A percentile compares a stretch with the other conserved stretches of the same genome.
Evolutionary conservation across 2,888 invertebrate genomes (phyloP).

Genomic region (Synergus gifuensis): DNA sequence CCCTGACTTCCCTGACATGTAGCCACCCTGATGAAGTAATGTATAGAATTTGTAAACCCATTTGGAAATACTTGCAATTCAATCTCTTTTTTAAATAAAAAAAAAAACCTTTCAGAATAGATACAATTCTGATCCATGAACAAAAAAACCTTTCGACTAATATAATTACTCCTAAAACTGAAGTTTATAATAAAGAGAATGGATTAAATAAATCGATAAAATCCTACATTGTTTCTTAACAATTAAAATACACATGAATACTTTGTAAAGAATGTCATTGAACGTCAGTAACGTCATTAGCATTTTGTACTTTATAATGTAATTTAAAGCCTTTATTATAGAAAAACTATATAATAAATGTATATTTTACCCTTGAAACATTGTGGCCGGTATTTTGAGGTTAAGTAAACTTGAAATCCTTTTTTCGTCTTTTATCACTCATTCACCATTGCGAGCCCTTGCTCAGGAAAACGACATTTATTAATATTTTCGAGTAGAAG

Average conservation of each 20-base stretch:
- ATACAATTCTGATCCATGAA: no score
- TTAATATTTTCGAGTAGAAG: neutral
- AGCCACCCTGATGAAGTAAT: no score
- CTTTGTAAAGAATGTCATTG: neutral
- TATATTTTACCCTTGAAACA: constrained; percentile 29
- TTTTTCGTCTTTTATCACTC: neutral
- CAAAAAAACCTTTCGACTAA: no score
- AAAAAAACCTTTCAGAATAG: no score
- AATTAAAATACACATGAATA: neutral
- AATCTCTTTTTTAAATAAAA: no score
- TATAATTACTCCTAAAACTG: neutral
- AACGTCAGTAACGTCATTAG: neutral
- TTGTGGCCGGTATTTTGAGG: constrained; percentile 19
- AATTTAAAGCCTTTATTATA: neutral
- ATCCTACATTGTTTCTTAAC: neutral
- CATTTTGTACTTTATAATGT: neutral
- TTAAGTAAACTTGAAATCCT: neutral
- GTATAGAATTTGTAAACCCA: neutral
- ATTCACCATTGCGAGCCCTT: neutral
- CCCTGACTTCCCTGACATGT: no score
- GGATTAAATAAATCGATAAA: neutral
- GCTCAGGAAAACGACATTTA: neutral
- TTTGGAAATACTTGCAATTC: neutral
- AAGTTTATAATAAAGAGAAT: no score
- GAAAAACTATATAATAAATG: neutral